A percentile compares a stretch with the other conserved stretches of the same genome.
These are phyloP conservation scores for Megaceryle maxima DNA, from an alignment of 2,113 vertebrate genomes.

Conservation along the genomic window DNA sequence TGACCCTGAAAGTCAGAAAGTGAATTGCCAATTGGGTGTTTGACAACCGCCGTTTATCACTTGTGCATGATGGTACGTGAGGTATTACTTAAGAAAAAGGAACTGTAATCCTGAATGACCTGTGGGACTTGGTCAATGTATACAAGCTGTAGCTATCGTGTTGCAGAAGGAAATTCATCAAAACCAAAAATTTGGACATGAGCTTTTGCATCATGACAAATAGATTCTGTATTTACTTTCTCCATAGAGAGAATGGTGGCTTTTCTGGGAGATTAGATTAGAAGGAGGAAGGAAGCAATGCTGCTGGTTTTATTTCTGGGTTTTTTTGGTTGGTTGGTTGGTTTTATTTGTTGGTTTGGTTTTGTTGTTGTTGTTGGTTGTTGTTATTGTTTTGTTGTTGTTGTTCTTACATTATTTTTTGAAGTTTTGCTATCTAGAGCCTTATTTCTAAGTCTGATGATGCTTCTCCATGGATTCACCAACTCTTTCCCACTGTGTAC, in stretches of 20 bases:
- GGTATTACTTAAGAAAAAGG: not conserved
- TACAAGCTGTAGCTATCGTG: not conserved
- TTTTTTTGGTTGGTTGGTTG: too few relatives aligned
- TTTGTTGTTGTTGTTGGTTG: not conserved
- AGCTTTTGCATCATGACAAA: not conserved
- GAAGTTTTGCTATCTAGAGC: not conserved
- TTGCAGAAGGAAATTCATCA: not conserved
- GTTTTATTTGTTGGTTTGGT: too few relatives aligned
- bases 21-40: slow-evolving; percentile 15
- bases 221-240: not conserved
- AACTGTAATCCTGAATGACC: slow-evolving; percentile 12
- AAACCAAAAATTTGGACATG: not conserved
- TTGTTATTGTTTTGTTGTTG: too few relatives aligned
- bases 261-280: not conserved
- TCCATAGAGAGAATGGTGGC: not conserved
- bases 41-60: not conserved
- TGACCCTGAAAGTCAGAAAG: slow-evolving; percentile 1
- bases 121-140: not conserved
- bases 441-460: not conserved
- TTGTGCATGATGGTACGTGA: not conserved
- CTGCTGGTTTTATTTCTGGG: not conserved
- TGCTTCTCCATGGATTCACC: not conserved
- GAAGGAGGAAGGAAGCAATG: not conserved
- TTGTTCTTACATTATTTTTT: not conserved
- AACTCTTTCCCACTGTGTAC: not conserved